Conservation (phyloP, 2,888 invertebrate species). For the Dicyrtoma fusca region DNA sequence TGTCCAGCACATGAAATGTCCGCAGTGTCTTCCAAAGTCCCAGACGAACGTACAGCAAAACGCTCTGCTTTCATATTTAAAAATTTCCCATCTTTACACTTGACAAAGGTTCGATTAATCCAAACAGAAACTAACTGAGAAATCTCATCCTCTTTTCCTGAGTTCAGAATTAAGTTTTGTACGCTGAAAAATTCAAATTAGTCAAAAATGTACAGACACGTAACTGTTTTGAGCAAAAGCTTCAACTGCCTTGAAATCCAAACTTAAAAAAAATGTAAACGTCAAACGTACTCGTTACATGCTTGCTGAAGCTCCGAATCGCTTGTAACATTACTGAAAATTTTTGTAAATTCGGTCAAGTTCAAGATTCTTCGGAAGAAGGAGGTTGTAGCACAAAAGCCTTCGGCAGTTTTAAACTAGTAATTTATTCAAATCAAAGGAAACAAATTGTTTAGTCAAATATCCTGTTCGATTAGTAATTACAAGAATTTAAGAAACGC, state of each 20-base stretch:
- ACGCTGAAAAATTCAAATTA: conserved; percentile 58
- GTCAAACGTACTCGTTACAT: conserved; percentile 62
- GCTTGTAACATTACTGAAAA: conserved; percentile 64
- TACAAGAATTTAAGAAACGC: too few species aligned
- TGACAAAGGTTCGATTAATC: conserved; percentile 47
- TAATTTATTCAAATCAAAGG: not conserved
- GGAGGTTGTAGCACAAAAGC: conserved; percentile 70
- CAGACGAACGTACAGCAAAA: conserved; percentile 73
- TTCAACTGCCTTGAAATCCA: too few species aligned
- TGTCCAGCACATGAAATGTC: conserved; percentile 83
- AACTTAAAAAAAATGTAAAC: too few species aligned
- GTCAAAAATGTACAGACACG: not conserved
- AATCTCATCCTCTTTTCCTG: conserved; percentile 59
- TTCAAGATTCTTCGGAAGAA: conserved; percentile 68
- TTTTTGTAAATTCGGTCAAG: conserved; percentile 61
- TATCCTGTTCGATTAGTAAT: too few species aligned
- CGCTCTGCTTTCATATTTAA: conserved; percentile 22
- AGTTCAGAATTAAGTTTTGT: conserved; percentile 57
- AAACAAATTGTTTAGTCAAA: not conserved
- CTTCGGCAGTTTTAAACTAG: conserved; percentile 69
- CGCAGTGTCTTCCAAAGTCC: conserved; percentile 77
- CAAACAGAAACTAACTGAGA: conserved; percentile 38
- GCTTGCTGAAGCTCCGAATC: conserved; percentile 64
- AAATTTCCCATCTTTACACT: conserved; percentile 6
- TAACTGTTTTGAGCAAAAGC: not conserved